A percentile compares a stretch with the other conserved stretches of the same genome.
Evolutionary conservation across 1,140 invertebrate species (phyloP).

Genomic region (Sycophila sp.): DNA sequence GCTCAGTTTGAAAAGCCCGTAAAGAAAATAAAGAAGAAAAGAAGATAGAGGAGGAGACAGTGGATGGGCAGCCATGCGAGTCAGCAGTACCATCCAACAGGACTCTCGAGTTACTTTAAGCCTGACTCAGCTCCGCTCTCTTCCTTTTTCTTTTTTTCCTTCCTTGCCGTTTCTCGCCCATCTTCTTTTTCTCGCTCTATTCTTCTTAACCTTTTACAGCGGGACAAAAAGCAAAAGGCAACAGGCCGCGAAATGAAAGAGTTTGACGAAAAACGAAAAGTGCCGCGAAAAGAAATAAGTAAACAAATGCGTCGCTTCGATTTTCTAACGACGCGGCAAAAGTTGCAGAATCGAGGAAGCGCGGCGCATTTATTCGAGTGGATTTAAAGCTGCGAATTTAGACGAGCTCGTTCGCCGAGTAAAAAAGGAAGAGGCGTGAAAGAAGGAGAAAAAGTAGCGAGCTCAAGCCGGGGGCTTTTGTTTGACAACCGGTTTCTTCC

Average conservation of each 20-base stretch:
- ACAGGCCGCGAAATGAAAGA: constrained; percentile 17
- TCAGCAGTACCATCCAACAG: constrained; percentile 25
- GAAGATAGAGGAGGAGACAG: neutral
- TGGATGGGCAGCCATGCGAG: constrained; percentile 28
- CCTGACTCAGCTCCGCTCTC: constrained; percentile 21
- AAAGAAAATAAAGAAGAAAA: constrained; percentile 14
- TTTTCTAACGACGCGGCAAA: too few species aligned
- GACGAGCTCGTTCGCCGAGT: neutral
- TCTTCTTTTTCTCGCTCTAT: neutral
- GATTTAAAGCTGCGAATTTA: too few species aligned
- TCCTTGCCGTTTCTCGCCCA: neutral
- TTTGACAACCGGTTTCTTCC: constrained; percentile 54
- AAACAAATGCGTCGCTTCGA: too few species aligned
- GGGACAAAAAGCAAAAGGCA: constrained; percentile 5
- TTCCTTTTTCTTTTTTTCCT: neutral
- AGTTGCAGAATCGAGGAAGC: too few species aligned
- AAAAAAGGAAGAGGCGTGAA: neutral
- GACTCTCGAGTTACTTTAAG: constrained; percentile 28
- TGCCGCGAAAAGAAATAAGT: too few species aligned
- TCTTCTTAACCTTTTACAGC: neutral
- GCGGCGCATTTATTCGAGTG: too few species aligned
- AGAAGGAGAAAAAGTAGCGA: constrained; percentile 2
- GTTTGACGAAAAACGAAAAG: too few species aligned
- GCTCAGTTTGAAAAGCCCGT: neutral
- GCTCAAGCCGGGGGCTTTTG: constrained; percentile 49